Base-by-base conservation (phyloP, 2,888 invertebrate genomes). In the Chesias legatella region DNA sequence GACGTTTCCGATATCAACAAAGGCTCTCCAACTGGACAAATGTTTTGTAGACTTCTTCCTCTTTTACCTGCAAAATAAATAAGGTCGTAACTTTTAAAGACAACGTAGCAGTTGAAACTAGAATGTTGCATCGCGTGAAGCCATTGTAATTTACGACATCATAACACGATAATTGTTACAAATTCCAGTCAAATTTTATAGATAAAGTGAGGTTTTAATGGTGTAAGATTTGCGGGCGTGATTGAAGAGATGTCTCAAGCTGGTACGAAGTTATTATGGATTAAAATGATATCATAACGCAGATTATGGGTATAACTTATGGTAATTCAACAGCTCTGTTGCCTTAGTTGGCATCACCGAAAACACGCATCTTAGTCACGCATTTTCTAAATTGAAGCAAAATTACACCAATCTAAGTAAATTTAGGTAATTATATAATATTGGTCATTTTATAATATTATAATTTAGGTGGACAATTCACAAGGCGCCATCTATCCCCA, bases 1-100 rank as follows among this genome's bases (percentile, higher is more conserved):
- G 91, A 91, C 1, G 93, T 93, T 56, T 94, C 95, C 5, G 90
- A 75, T 84, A 94, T 92, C 30, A 93, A 84, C 25, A 95, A 78
- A 0, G 93, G 93, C 34, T 92, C 90, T 33, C 95, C 95, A 1
- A 93, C 92, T 0, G 95, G 94, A 58, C 96, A 96, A 40, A 94
- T 92, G 58, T 93, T 94, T 48, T 92, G 91, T 35, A 96, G 88
- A 64, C 92, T 94, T 61, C 92, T 90, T 4, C 94, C 94, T 64
- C 94, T 91, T 77, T 94, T 93, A 64, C 93, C 92, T 92, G 63
- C 6, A 66, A 77, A 50, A 1, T 33, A 33, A 17, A 31, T 20
- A 24, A 10, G 9, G 9, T 10, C 8, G 1, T 37, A n/a, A 8
- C 7, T 23, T 26, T 17, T 7, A 9, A 25, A n/a, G 20, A 27